Evolutionary conservation across 2,113 vertebrate genomes (phyloP), one percentile per base, ranked within the genome.

Genomic region (Zeus faber): DNA sequence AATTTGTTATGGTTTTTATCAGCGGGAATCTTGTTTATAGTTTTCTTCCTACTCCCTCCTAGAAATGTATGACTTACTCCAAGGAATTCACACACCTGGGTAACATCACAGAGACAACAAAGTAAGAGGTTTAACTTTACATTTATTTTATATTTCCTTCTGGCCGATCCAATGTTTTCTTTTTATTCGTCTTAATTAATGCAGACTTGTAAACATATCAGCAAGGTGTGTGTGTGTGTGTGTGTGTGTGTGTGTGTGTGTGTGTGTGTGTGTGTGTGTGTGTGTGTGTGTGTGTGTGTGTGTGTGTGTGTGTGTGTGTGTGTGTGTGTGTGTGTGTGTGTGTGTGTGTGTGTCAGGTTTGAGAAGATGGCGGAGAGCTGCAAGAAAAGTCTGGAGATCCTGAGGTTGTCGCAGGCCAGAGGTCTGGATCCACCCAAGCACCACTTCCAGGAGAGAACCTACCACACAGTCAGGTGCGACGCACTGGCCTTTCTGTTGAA

Each of bases 81-180:
- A 95, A 93, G 83, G 95, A 98, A 54, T 99, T 96, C 81, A 96
- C 91, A 65, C 95, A 99, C 72, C 87, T 96, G 82, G 96, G 96
- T 52, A 95, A 95, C 1, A 79, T 99, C 14, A 50, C 89, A 1
- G 94, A 98, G 80, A 98, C 94, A 0, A 93, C 94, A 26, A 92
- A 92, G 96, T 97, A 84, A 92, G 89, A 66, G 35, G n/a, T 14
- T 17, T 9, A 14, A 10, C 22, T 17, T 11, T 17, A 6, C 49
- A 17, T 4, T 25, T 54, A 3, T 33, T 2, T 23, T 11, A 8
- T 9, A n/a, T n/a, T n/a, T n/a, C n/a, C n/a, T n/a, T n/a, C n/a
- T n/a, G n/a, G n/a, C n/a, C n/a, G n/a, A n/a, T n/a, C n/a, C n/a
- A n/a, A n/a, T n/a, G n/a, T n/a, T n/a, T n/a, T n/a, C n/a, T n/a